Evolutionary conservation across 2,797 vertebrate species (phyloP), one percentile per base, ranked within the genome.

Genomic region (Microchirus variegatus): DNA sequence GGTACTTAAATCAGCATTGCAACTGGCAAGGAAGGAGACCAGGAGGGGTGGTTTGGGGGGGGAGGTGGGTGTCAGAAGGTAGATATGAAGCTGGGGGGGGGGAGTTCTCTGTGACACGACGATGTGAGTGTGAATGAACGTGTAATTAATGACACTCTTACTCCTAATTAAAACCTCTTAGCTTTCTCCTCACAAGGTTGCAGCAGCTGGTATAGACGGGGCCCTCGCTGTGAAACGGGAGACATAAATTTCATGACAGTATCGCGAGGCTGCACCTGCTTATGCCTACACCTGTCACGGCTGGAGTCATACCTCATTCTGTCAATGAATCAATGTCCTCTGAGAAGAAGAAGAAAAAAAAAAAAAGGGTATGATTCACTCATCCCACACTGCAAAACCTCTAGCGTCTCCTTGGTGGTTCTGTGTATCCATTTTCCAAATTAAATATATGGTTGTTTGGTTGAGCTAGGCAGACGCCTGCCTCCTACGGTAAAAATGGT

Each of bases 121-220:
- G 80, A 82, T 79, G 78, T 56, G 72, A 79, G 67, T 14, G 38
- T 75, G 70, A 83, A 86, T 53, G 75, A 88, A 90, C 75, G 79
- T 84, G 88, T 96, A 96, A 97, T 96, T 94, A 96, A 95, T 93
- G 93, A 82, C 90, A 81, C 89, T 93, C 91, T 94, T 91, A 94
- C 89, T 94, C 93, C 94, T 96, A 97, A 98, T 98, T 98, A 96
- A 97, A 96, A 96, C 93, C 94, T 94, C 94, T 96, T 95, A 95
- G 91, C 93, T 95, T 94, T 94, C 93, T 73, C 77, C 89, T 90
- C 93, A 94, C 93, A 94, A 93, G 94, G 93, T 88, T 93, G 89
- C 81, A 89, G 87, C 96, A 97, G 94, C 94, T 97, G 96, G 86
- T 94, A 90, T 86, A 89, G 82, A 84, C 80, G 78, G 75, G 84